Base-by-base conservation (phyloP, 2,113 vertebrate genomes). In the Neogale vison region DNA sequence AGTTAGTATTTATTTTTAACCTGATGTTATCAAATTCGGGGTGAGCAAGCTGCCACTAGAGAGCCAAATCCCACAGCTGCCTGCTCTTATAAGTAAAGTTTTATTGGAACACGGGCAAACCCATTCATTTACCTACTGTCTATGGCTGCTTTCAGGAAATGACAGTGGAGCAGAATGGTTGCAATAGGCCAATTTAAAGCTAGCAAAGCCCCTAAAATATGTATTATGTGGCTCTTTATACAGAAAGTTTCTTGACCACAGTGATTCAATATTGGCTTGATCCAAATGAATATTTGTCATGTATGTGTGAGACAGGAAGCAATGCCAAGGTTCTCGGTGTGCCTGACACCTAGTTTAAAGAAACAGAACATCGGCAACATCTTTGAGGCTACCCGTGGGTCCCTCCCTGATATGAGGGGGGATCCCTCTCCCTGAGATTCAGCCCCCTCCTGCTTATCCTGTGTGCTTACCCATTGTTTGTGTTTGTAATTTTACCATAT, bases 1-100 rank as follows among this genome's bases (percentile, higher is more conserved):
- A 31, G 29, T 63, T 82, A 42, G 12, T 45, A 3, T 31, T 6
- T 24, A 9, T n/a, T 67, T 72, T 74, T 52, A 2, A 52, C 85
- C 76, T 59, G 42, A 39, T 42, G 17, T 45, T 52, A 81, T 24
- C 36, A 87, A 57, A 71, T 80, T 13, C 31, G 0, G 7, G 5
- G 6, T 87, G 8, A 39, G 7, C 24, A 71, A 77, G 57, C 45
- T 81, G 42, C 7, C 57, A 2, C 20, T 67, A 65, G 13, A 47
- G 39, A 13, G 6, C 26, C 36, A 67, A 90, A 71, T 88, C 11
- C n/a, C 55, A 34, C 12, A 18, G 50, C 20, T 31, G 52, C 57
- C 6, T 88, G 61, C 23, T 47, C 88, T 91, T 67, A 31, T 67
- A 52, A 92, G 91, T 91, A 69, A 97, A 82, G 87, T 86, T 94